A percentile compares a stretch with the other conserved stretches of the same genome.
Evolutionary conservation across 1,140 invertebrate species (phyloP).

Genomic region (Diabrotica virgifera): DNA sequence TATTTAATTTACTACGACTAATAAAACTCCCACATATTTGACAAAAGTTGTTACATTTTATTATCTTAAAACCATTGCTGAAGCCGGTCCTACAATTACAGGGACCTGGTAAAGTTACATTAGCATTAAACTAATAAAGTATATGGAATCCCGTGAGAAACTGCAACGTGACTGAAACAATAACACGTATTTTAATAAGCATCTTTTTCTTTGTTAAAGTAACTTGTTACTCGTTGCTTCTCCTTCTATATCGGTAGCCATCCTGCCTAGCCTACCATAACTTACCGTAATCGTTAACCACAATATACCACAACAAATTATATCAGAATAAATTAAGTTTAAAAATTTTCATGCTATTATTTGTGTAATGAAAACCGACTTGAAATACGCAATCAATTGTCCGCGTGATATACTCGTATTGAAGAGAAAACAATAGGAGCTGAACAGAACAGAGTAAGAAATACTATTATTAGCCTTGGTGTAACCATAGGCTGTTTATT

Average conservation of each 20-base stretch:
- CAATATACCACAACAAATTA: constrained; percentile 38
- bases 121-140: constrained; percentile 38
- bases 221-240: neutral
- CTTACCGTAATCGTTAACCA: constrained; percentile 37
- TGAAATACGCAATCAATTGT: too few relatives aligned
- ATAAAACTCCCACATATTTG: too few relatives aligned
- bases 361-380: neutral
- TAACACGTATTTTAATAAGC: constrained; percentile 42
- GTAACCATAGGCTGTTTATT: too few relatives aligned
- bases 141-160: constrained; percentile 38
- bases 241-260: constrained; percentile 21
- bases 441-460: too few relatives aligned
- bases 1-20: too few relatives aligned
- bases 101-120: constrained; percentile 29
- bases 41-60: too few relatives aligned
- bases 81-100: constrained; percentile 4
- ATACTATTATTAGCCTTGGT: too few relatives aligned
- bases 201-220: constrained; percentile 24
- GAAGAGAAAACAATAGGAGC: too few relatives aligned
- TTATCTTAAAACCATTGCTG: neutral
- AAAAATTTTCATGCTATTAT: constrained; percentile 26
- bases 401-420: too few relatives aligned
- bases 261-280: constrained; percentile 35
- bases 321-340: constrained; percentile 34
- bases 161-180: constrained; percentile 39